Evolutionary conservation across 35 echinoderm and acorn worm species (phyloP), one percentile per base, ranked within the genome.

Genomic region (Nesometra sesokonis): DNA sequence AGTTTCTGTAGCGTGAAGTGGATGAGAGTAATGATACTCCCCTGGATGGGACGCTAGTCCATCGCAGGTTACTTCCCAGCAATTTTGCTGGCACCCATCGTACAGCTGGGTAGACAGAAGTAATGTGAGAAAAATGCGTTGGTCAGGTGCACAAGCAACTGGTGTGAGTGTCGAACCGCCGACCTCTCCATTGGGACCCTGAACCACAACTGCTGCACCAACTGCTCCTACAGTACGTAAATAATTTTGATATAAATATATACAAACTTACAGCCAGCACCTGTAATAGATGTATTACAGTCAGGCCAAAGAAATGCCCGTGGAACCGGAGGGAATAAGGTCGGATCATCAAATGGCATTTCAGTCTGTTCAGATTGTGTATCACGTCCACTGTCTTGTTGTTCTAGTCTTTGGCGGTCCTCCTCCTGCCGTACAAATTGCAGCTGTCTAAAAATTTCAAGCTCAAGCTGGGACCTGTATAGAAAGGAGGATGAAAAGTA

Each of bases 391-490:
- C 92, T 93, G 85, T 93, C 88, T 17, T 86, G 76, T 29, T 46
- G 76, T 19, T 84, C 79, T n/a, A 57, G 34, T 32, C 82, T 57
- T 40, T 76, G 80, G 35, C 84, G 40, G 80, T 36, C 37, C n/a
- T 90, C 92, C 34, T 92, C 81, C 34, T 90, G 92, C 3, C 92
- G 84, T 0, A 86, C 79, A 9, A 90, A 31, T 37, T 90, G 92
- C 27, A 93, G 85, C 85, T 93, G 92, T 9, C 88, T 78, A 81
- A 87, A 93, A 37, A 93, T 90, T 29, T 93, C 88, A 17, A 90
- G 34, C 36, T 93, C 88, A 29, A 93, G 81, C 35, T 85, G 77
- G 4, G 92, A 80, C 79, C 92, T 93, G 77, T 37, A 43, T 57
- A 85, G 13, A 31, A 80, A 82, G 11, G 37, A 43, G 38, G 38